These are phyloP conservation scores for Tangara arthus DNA, from an alignment of 2,797 vertebrate genomes.

Conservation along the genomic window DNA sequence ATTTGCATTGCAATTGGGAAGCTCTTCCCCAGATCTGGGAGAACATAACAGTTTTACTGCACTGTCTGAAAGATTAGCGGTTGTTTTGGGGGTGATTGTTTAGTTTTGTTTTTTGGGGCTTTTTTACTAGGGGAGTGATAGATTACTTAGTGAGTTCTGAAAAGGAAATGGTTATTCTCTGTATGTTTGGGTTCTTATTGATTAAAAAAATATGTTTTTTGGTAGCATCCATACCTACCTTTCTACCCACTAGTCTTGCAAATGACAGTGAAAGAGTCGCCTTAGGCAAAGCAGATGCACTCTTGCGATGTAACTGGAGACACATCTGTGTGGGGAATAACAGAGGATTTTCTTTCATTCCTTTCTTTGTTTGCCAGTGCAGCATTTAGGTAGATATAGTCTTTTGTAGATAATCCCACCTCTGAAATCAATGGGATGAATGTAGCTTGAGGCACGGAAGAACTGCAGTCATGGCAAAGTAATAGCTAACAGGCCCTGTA, in stretches of 20 bases:
- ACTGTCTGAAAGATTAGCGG: neutral
- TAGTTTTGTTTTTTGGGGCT: accelerated
- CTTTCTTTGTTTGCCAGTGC: neutral
- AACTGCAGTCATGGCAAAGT: neutral
- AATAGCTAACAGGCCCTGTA: neutral
- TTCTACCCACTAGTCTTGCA: neutral
- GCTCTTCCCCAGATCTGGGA: neutral
- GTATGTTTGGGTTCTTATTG: neutral
- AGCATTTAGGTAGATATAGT: neutral
- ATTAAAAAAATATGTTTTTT: neutral
- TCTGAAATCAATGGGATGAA: neutral
- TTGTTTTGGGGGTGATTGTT: neutral
- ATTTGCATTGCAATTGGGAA: neutral
- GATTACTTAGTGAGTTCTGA: neutral
- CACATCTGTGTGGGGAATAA: neutral
- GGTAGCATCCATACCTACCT: neutral
- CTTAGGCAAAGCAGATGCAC: neutral
- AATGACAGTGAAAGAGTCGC: neutral
- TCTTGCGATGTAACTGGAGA: neutral
- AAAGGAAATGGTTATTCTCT: neutral
- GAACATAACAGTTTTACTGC: neutral
- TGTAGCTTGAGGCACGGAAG: neutral
- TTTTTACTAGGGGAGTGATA: neutral
- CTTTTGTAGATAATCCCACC: neutral
- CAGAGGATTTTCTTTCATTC: neutral